Percentiles rank a stretch among this genome's conserved stretches.
phyloP scores from a whole-genome alignment of 2,113 vertebrate genomes.

The Vidua chalybeata region DNA sequence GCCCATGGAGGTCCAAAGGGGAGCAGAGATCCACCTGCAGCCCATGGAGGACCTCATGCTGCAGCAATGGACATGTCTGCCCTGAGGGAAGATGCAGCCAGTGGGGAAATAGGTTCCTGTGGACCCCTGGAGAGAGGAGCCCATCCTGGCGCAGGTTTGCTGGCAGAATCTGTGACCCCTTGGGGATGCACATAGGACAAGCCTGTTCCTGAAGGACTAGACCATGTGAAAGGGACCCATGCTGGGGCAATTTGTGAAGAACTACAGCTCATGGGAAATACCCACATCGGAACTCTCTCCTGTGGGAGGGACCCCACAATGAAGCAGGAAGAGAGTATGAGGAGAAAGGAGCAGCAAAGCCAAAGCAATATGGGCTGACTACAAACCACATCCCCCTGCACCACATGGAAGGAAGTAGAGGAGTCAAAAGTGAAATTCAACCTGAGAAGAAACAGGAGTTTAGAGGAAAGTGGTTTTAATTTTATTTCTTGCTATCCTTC shows the following conservation, averaged over 20 bases:
- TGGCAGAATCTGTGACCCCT: neutral
- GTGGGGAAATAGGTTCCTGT: neutral
- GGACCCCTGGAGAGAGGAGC: neutral
- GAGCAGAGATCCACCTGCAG: neutral
- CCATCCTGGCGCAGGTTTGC: neutral
- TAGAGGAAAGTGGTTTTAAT: neutral
- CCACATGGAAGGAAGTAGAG: neutral
- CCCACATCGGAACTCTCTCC: neutral
- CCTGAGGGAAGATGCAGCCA: neutral
- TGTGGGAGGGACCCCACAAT: accelerated
- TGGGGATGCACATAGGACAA: neutral
- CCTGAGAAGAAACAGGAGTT: neutral
- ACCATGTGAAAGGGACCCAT: neutral
- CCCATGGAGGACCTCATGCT: neutral
- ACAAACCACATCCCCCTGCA: neutral
- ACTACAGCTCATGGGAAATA: neutral
- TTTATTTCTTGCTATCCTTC: neutral
- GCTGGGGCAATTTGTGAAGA: neutral
- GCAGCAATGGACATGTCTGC: neutral
- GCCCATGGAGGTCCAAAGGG: neutral
- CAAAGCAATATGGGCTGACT: neutral
- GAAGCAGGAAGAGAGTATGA: neutral
- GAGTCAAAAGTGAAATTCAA: neutral
- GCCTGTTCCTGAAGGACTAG: neutral
- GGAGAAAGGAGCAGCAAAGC: neutral